Evolutionary conservation across 2,797 vertebrate genomes (phyloP), one percentile per base, ranked within the genome.

Genomic region (Falco peregrinus): DNA sequence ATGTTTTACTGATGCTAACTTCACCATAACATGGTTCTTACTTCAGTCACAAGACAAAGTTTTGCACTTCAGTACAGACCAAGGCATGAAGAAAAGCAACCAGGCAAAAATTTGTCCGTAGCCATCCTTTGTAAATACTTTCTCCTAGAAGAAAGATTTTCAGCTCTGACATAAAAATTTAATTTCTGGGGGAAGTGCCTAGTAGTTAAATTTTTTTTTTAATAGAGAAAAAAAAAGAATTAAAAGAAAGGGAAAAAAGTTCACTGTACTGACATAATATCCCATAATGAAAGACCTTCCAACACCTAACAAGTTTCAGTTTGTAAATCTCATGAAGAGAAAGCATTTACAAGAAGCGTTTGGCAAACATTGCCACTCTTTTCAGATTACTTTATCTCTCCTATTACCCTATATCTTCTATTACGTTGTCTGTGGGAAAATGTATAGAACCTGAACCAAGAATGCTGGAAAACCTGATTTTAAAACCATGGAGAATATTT

Each of bases 1-100:
- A 92, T 90, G 95, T 82, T 96, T 97, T 95, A 88, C 76, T 93
- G 94, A 89, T 95, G 91, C 87, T 97, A 97, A 97, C 88, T 54
- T 95, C 74, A 87, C 18, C n/a, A 18, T 96, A 91, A 94, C 50
- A 13, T 92, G 26, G 47, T 67, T 82, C 79, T 89, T 95, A 67
- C 14, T 20, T 95, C 41, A 25, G 45, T 35, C 12, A 12, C 41
- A 95, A 31, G 69, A 70, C 37, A 92, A 86, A 51, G 11, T 84
- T 80, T 94, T 83, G 73, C 9, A 73, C 16, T 64, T 18, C 15
- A 31, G 0, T 51, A 33, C 16, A 51, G 48, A 37, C 0, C 8
- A 47, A 64, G 61, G 9, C 64, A 48, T 37, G 59, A 45, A 69
- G 75, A 87, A 61, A 84, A 79, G 9, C 16, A 25, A 29, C 33